These are phyloP conservation scores for Tragelaphus strepsiceros DNA, from an alignment of 2,113 vertebrate genomes.

Conservation along the genomic window DNA sequence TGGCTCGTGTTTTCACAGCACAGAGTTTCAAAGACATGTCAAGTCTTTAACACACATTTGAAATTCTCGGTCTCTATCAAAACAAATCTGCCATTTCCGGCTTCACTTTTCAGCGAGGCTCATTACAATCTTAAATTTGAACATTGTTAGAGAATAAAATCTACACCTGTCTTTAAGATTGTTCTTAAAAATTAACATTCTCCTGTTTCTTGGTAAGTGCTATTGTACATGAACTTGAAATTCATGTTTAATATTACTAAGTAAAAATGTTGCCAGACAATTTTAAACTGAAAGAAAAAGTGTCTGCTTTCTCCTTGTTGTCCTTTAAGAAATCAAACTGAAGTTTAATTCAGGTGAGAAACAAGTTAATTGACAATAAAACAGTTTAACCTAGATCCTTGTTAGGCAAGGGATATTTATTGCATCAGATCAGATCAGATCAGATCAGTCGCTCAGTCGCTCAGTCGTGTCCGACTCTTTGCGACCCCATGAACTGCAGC, in stretches of 20 bases:
- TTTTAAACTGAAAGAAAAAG: slow-evolving; percentile 18
- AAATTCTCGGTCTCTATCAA: slow-evolving; percentile 52
- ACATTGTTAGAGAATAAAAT: slow-evolving; percentile 12
- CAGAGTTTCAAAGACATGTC: slow-evolving; percentile 47
- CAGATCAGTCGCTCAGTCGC: too few relatives aligned
- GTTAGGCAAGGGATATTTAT: not conserved
- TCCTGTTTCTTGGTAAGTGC: not conserved
- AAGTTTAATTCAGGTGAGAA: not conserved
- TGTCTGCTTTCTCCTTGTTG: not conserved
- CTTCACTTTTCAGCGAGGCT: slow-evolving; percentile 5
- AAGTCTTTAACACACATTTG: slow-evolving; percentile 39
- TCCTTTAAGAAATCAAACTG: not conserved
- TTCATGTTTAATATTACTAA: not conserved
- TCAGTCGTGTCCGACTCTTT: too few relatives aligned
- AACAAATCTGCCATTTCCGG: slow-evolving; percentile 61
- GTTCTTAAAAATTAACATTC: not conserved
- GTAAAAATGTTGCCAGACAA: not conserved
- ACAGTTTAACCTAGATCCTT: not conserved
- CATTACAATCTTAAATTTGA: slow-evolving; percentile 34
- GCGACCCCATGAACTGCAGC: too few relatives aligned
- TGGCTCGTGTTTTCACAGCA: slow-evolving; percentile 54
- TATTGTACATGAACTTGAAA: not conserved
- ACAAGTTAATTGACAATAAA: not conserved
- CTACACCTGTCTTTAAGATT: slow-evolving; percentile 6
- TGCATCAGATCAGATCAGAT: not conserved